phyloP scores from a whole-genome alignment of 1,140 invertebrate species.

The Aphelenchoides besseyi region DNA sequence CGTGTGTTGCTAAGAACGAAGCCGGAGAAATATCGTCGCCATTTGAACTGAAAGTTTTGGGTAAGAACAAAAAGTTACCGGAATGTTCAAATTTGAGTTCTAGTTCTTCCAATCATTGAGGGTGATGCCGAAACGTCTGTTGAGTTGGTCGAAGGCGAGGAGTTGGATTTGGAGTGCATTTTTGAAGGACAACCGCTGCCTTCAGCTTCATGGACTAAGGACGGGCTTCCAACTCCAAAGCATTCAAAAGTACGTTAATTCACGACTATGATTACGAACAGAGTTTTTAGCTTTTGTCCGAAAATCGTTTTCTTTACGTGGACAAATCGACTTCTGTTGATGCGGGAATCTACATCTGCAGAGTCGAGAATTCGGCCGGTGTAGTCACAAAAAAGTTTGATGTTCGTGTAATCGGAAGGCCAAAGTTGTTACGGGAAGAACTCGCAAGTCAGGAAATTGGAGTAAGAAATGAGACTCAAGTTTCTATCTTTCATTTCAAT shows the following conservation, averaged over 20 bases:
- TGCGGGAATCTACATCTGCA: constrained; percentile 44
- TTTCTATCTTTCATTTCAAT: constrained; percentile 26
- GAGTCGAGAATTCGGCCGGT: constrained; percentile 44
- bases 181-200: constrained; percentile 44
- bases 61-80: constrained; percentile 34
- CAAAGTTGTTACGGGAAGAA: constrained; percentile 17
- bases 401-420: constrained; percentile 45
- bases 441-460: not conserved
- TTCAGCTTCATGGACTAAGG: constrained; percentile 48
- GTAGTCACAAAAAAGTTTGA: constrained; percentile 52
- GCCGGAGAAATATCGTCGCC: constrained; percentile 70
- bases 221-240: constrained; percentile 17
- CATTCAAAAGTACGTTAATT: constrained; percentile 15
- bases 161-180: constrained; percentile 66
- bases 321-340: constrained; percentile 17
- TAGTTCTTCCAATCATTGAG: constrained; percentile 49
- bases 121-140: constrained; percentile 67
- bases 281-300: constrained; percentile 39
- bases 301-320: constrained; percentile 26
- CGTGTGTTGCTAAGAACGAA: constrained; percentile 76
- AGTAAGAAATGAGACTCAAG: constrained; percentile 7
- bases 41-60: constrained; percentile 67
- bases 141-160: constrained; percentile 69
- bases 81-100: constrained; percentile 71
- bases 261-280: not conserved